Evolutionary conservation across 1,140 invertebrate genomes (phyloP).

Genomic region (Oreohelix idahoensis): DNA sequence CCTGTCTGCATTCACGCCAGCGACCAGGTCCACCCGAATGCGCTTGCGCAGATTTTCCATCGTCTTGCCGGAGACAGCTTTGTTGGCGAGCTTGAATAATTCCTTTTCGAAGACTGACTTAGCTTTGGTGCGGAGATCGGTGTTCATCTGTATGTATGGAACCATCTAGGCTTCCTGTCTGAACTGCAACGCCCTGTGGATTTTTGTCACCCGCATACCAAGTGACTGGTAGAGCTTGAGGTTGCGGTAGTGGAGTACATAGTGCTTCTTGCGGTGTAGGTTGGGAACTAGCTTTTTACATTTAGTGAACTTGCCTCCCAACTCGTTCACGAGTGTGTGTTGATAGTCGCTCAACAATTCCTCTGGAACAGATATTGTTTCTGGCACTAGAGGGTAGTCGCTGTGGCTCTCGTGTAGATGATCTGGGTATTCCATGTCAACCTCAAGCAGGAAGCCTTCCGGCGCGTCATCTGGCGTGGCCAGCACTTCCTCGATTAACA

Average conservation of each 20-base stretch:
- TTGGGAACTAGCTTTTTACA: constrained; percentile 46
- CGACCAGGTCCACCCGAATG: constrained; percentile 57
- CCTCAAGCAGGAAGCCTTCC: neutral
- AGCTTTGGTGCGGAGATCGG: constrained; percentile 45
- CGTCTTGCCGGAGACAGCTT: constrained; percentile 73
- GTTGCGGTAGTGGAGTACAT: constrained; percentile 49
- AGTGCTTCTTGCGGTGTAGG: constrained; percentile 43
- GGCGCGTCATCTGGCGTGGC: neutral
- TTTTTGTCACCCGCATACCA: constrained; percentile 41
- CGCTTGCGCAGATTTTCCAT: constrained; percentile 72
- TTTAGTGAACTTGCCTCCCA: constrained; percentile 7
- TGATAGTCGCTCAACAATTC: constrained; percentile 34
- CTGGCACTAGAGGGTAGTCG: neutral
- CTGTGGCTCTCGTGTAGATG: neutral
- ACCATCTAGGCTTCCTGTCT: constrained; percentile 32
- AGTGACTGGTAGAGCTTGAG: constrained; percentile 40
- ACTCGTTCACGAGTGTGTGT: neutral
- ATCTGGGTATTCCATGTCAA: neutral
- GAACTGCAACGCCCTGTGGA: constrained; percentile 42
- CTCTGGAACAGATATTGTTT: neutral
- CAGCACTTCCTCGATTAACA: neutral
- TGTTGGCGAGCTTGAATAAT: constrained; percentile 73
- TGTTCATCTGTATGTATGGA: constrained; percentile 17
- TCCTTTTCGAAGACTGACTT: constrained; percentile 72
- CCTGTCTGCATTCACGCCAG: constrained; percentile 27